A percentile compares a stretch with the other conserved stretches of the same genome.
phyloP scores from a whole-genome alignment of 2,888 invertebrate species.

The Xestia sexstrigata region DNA sequence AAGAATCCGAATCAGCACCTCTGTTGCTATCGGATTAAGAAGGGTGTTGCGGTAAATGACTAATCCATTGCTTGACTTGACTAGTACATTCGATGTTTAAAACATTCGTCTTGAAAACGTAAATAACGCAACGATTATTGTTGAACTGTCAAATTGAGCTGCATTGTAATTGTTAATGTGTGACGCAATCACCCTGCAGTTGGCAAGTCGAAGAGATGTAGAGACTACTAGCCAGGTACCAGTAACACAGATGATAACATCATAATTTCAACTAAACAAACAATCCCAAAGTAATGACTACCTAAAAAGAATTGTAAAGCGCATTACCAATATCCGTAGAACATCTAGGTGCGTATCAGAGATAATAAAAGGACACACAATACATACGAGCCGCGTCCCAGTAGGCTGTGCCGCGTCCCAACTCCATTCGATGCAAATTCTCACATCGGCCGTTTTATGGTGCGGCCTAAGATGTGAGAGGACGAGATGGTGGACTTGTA shows the following conservation, averaged over 20 bases:
- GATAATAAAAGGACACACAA: conserved; percentile 77
- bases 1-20: not conserved
- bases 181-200: not conserved
- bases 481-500: conserved; percentile 16
- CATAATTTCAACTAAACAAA: conserved; percentile 33
- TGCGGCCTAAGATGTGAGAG: conserved; percentile 60
- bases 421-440: conserved; percentile 90
- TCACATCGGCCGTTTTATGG: conserved; percentile 81
- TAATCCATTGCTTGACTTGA: not conserved
- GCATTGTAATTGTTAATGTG: not conserved
- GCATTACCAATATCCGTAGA: conserved; percentile 60
- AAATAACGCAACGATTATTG: not conserved
- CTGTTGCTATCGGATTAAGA: not conserved
- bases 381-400: conserved; percentile 77
- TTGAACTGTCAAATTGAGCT: not conserved
- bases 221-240: not conserved
- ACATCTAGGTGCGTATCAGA: conserved; percentile 65
- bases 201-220: not conserved
- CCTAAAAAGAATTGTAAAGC: conserved; percentile 47
- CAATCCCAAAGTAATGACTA: conserved; percentile 41
- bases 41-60: not conserved
- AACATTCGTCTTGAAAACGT: not conserved
- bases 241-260: not conserved
- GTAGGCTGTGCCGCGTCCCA: conserved; percentile 79
- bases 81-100: not conserved